These are phyloP conservation scores for Petrocephalus microphthalmus DNA, from an alignment of 2,113 vertebrate species.

Conservation along the genomic window DNA sequence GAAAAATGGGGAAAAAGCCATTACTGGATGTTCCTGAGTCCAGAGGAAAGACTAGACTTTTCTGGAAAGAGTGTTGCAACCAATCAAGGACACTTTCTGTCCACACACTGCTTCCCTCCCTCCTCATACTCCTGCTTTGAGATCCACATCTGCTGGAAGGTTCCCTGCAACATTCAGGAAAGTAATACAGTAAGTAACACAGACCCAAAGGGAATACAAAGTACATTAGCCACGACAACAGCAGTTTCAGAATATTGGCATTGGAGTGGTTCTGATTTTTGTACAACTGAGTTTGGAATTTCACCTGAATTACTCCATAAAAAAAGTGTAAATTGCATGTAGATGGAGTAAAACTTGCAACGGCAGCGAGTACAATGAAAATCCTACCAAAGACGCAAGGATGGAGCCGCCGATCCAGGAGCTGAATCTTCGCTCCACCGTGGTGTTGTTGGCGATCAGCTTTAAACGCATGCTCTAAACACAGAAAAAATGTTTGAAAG, in stretches of 20 bases:
- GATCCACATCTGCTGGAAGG: conserved; percentile 99
- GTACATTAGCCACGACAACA: not conserved
- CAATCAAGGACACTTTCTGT: conserved; percentile 91
- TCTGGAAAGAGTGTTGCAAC: conserved; percentile 18
- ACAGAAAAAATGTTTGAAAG: not conserved
- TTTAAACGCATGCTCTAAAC: conserved; percentile 96
- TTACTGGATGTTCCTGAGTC: conserved; percentile 53
- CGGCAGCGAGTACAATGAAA: not conserved
- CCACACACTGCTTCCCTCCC: conserved; percentile 94
- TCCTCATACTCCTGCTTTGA: conserved; percentile 98
- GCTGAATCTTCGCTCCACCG: conserved; percentile 90
- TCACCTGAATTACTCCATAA: not conserved
- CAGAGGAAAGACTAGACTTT: conserved; percentile 36
- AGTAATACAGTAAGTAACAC: no score
- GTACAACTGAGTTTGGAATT: not conserved
- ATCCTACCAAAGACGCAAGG: conserved; percentile 90
- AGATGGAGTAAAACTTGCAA: not conserved
- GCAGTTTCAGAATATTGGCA: not conserved
- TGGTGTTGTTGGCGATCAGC: conserved; percentile 95
- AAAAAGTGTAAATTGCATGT: not conserved
- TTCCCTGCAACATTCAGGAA: conserved; percentile 65
- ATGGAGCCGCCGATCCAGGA: conserved; percentile 97
- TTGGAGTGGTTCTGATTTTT: not conserved
- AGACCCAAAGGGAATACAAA: not conserved
- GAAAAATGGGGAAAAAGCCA: conserved; percentile 2